phyloP scores from a whole-genome alignment of 2,797 vertebrate genomes.

The Bucorvus abyssinicus region DNA sequence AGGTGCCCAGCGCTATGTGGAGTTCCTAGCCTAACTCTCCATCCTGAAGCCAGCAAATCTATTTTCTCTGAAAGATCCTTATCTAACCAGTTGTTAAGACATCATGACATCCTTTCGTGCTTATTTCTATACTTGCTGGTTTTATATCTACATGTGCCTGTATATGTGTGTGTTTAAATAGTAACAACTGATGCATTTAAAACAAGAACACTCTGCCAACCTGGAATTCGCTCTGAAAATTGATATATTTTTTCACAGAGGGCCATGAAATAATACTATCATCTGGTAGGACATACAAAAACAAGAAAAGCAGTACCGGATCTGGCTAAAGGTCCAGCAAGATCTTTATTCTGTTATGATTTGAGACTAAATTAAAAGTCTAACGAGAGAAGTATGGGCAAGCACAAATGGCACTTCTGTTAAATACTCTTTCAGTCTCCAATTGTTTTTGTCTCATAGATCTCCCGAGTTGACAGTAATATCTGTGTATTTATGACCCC shows the following conservation, averaged over 20 bases:
- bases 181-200: neutral
- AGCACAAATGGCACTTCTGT: neutral
- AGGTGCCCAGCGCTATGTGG: no score
- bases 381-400: neutral
- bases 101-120: neutral
- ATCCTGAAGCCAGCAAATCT: neutral
- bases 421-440: neutral
- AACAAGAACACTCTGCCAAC: neutral
- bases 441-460: neutral
- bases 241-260: neutral
- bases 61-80: neutral
- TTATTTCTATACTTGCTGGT: neutral
- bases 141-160: neutral
- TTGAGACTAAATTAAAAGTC: neutral
- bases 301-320: neutral
- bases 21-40: neutral
- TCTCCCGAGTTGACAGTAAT: neutral
- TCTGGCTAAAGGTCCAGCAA: neutral
- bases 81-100: neutral
- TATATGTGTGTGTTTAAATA: neutral
- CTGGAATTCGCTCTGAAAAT: neutral
- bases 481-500: neutral
- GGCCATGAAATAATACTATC: neutral
- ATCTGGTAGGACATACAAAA: neutral
- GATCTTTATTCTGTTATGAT: neutral